Conservation (phyloP, 2,888 invertebrate genomes). For the Apodemia mormo region DNA sequence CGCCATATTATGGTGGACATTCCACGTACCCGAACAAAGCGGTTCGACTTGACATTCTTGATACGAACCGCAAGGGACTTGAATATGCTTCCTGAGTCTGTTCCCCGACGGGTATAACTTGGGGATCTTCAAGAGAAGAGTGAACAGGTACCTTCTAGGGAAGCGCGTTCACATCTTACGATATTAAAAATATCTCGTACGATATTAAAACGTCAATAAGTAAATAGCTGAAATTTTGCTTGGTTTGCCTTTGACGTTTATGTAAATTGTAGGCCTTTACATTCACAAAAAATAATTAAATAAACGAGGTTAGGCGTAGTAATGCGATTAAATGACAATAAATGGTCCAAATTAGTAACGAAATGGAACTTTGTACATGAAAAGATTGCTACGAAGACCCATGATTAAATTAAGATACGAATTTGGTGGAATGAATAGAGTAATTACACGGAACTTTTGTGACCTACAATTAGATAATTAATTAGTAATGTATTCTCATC, state of each 20-base stretch:
- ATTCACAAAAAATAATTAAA: slow-evolving; percentile 3
- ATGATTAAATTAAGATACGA: neutral
- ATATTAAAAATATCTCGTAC: no score
- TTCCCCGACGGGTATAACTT: no score
- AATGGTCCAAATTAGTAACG: slow-evolving; percentile 2
- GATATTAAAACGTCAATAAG: neutral
- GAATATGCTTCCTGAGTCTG: no score
- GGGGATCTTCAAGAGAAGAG: no score
- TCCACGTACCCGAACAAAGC: no score
- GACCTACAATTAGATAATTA: neutral
- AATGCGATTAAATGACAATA: neutral
- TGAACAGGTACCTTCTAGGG: no score
- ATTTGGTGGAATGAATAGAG: neutral
- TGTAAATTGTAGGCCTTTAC: neutral
- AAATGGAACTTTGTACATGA: neutral
- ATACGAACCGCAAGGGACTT: no score
- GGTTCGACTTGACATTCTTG: no score
- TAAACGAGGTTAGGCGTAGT: slow-evolving; percentile 1
- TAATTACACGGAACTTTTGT: neutral
- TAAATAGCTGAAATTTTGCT: neutral
- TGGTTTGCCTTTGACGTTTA: neutral
- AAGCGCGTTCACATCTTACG: no score
- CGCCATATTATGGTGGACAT: no score
- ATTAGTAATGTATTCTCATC: no score
- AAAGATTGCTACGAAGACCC: neutral